Conservation (phyloP, 2,113 vertebrate species). For the Labeo catla region DNA sequence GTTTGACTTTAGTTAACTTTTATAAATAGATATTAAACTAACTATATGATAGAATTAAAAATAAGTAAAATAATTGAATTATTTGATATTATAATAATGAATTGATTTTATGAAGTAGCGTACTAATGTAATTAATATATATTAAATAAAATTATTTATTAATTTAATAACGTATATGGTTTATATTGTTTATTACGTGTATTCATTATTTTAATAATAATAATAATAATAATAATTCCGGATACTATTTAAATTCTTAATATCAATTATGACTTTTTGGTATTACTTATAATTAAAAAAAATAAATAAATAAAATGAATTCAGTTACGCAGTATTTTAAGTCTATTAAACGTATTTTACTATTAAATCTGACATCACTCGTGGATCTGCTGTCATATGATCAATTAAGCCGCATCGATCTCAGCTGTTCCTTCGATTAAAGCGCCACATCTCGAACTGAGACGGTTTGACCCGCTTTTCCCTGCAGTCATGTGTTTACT, state of each 20-base stretch:
- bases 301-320: not conserved
- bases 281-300: not conserved
- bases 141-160: no score
- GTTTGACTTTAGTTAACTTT: not conserved
- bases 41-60: not conserved
- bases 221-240: no score
- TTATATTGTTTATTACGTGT: no score
- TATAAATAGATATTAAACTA: not conserved
- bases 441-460: not conserved
- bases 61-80: not conserved
- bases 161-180: no score
- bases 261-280: not conserved
- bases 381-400: not conserved
- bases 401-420: conserved; percentile 4
- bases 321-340: not conserved
- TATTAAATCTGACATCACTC: not conserved
- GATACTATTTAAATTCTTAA: no score
- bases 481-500: not conserved
- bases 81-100: not conserved
- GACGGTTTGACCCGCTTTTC: not conserved
- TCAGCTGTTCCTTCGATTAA: conserved; percentile 12
- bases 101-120: not conserved
- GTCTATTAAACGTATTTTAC: not conserved
- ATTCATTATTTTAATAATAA: not conserved
- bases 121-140: no score